phyloP scores from a whole-genome alignment of 2,888 invertebrate species.

The Ophion costatus region DNA sequence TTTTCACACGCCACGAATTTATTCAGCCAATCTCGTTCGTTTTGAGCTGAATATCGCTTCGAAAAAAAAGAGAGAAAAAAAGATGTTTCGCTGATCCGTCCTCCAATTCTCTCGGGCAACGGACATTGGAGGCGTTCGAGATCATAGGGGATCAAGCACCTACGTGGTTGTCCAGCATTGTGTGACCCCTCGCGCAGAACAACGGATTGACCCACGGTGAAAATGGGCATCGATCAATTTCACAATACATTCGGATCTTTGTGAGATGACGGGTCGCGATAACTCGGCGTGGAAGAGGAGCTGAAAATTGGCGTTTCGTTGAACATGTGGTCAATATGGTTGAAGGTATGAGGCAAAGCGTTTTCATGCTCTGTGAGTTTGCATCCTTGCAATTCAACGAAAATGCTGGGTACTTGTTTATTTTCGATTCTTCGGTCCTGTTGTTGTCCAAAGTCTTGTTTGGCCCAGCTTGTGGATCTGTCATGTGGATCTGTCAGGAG shows the following conservation, averaged over 20 bases:
- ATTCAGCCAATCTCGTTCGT: constrained; percentile 42
- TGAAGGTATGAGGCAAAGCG: neutral
- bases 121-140: constrained; percentile 17
- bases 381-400: neutral
- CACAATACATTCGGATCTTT: constrained; percentile 21
- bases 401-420: neutral
- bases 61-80: constrained; percentile 22
- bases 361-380: neutral
- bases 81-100: neutral
- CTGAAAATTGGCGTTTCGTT: constrained; percentile 9
- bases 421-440: neutral
- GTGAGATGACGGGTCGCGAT: constrained; percentile 25
- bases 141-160: constrained; percentile 41
- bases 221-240: constrained; percentile 55
- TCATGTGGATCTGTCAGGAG: neutral
- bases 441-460: neutral
- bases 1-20: constrained; percentile 12
- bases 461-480: neutral
- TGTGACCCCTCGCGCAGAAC: constrained; percentile 8
- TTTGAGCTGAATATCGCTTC: constrained; percentile 12
- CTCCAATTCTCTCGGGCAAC: constrained; percentile 1
- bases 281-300: neutral
- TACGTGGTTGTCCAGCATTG: constrained; percentile 50
- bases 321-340: constrained; percentile 5
- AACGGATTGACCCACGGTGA: constrained; percentile 16